Evolutionary conservation across 2,888 invertebrate genomes (phyloP).

Genomic region (Noctuana brunneofusca): DNA sequence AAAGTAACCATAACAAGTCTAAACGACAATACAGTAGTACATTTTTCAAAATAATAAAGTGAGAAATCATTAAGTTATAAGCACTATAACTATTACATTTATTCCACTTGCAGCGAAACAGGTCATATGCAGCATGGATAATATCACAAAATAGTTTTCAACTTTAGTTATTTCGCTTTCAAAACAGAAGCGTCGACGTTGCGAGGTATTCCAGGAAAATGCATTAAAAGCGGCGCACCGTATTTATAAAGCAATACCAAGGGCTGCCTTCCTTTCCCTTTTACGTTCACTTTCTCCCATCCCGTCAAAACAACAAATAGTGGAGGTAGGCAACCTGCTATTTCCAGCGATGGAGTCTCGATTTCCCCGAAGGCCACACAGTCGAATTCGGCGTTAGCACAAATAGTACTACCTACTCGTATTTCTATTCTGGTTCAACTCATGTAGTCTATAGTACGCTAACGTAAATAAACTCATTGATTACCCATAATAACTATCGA

Average conservation of each 20-base stretch:
- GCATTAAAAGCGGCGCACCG: background rate
- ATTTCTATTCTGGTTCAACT: background rate
- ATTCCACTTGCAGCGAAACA: background rate
- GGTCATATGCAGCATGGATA: background rate
- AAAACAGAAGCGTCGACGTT: background rate
- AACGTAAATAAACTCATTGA: constrained; percentile 23
- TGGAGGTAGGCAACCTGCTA: constrained; percentile 20
- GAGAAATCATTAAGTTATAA: too few species aligned
- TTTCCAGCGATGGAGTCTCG: constrained; percentile 21
- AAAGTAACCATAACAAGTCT: too few species aligned
- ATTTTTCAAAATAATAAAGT: too few species aligned
- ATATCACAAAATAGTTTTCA: background rate
- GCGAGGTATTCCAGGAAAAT: constrained; percentile 6
- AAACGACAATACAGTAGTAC: too few species aligned
- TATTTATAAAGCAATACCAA: constrained; percentile 8
- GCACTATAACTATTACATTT: too few species aligned
- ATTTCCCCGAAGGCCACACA: constrained; percentile 15
- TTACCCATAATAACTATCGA: background rate
- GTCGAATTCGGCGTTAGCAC: background rate
- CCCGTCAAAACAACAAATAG: constrained; percentile 25
- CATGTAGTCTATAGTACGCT: constrained; percentile 6
- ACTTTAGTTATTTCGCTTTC: background rate
- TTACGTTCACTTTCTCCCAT: constrained; percentile 13
- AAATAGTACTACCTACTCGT: background rate
- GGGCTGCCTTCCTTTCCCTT: background rate